Evolutionary conservation across 2,797 vertebrate genomes (phyloP), one percentile per base, ranked within the genome.

Genomic region (Siniperca obscura): DNA sequence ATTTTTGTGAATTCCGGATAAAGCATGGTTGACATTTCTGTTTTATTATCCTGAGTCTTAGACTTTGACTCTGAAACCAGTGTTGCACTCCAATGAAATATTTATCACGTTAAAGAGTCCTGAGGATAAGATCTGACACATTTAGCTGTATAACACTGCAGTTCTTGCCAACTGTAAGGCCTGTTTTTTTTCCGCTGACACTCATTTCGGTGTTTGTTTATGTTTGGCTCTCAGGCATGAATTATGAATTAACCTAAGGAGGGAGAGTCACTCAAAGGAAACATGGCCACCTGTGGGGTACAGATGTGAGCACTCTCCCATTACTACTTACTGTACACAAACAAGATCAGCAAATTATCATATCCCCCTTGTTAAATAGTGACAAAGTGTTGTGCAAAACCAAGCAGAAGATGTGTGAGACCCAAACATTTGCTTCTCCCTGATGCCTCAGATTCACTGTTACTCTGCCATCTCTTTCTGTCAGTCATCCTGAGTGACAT

Each of bases 161-260:
- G 25, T 61, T 79, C 62, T 74, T 89, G 87, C 86, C 86, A 92
- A 90, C 64, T 65, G 57, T 36, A 69, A 46, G 44, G 57, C 34
- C 60, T 75, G 62, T 76, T 74, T 70, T 38, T 30, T 67, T 69
- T 71, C 60, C 66, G 38, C 80, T 87, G 66, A 77, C 78, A 77
- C 87, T 91, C 68, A 76, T 86, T 85, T 87, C 22, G 16, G 48
- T 91, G 83, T 92, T 93, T 93, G 85, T 91, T 94, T 93, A 84
- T 90, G 78, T 91, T 86, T 89, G 73, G 71, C 85, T 91, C 61
- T 80, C 74, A 78, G 84, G 70, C 88, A 91, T 93, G 84, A 93
- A 95, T 94, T 89, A 93, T 91, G 86, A 94, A 94, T 90, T 79
- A 90, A 91, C 82, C 81, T 85, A 79, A 84, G 83, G 78, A 87